phyloP scores from a whole-genome alignment of 2,797 vertebrate species.

The Argyrosomus regius region DNA sequence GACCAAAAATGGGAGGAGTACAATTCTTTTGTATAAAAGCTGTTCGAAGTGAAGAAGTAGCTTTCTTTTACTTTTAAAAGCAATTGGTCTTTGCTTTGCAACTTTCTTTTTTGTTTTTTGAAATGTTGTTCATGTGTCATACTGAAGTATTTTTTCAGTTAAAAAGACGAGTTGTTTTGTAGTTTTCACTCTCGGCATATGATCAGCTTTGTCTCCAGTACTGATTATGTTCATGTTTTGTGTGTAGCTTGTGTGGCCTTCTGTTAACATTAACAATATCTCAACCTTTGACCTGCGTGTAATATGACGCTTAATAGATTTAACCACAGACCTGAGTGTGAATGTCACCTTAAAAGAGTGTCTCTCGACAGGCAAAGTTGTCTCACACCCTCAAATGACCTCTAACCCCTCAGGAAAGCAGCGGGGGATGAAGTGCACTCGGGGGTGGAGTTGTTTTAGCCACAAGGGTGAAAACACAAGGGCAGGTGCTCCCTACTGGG shows the following conservation, averaged over 20 bases:
- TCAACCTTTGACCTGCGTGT: conserved; percentile 54
- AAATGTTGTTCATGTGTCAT: conserved; percentile 12
- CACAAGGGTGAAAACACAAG: conserved; percentile 67
- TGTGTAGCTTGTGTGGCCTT: conserved; percentile 63
- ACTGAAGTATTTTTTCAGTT: background rate
- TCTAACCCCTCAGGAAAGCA: conserved; percentile 63
- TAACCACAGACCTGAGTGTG: conserved; percentile 52
- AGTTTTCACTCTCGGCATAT: conserved; percentile 8
- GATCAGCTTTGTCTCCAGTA: conserved; percentile 8
- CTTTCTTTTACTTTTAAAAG: conserved; percentile 29
- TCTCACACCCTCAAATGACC: conserved; percentile 67
- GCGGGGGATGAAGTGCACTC: conserved; percentile 24
- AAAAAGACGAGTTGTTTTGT: background rate
- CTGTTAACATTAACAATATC: conserved; percentile 57
- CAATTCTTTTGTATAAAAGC: conserved; percentile 55
- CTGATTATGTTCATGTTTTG: conserved; percentile 21
- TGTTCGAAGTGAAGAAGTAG: conserved; percentile 32
- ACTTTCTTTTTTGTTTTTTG: conserved; percentile 27
- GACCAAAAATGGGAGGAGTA: conserved; percentile 62
- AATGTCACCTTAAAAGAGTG: conserved; percentile 69
- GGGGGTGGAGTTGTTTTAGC: conserved; percentile 50
- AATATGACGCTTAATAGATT: conserved; percentile 64
- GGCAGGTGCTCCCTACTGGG: conserved; percentile 73
- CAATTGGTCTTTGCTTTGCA: conserved; percentile 38
- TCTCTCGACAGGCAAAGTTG: conserved; percentile 68